Percentiles rank a stretch among this genome's conserved stretches.
Evolutionary conservation across 2,888 invertebrate genomes (phyloP).

Genomic region (Andrena bucephala): DNA sequence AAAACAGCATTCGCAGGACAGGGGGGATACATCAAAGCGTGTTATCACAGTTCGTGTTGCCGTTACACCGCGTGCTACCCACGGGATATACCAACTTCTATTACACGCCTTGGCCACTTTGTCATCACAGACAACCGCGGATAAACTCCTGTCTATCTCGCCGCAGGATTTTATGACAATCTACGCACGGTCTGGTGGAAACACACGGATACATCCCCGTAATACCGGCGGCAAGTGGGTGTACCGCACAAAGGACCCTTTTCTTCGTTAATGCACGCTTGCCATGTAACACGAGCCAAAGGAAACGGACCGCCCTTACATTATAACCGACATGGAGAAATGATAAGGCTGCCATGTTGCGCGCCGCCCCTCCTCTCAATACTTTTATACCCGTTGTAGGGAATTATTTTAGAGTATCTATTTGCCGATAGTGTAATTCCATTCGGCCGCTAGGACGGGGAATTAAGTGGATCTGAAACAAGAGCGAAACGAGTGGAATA

Average conservation of each 20-base stretch:
- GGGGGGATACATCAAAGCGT: not conserved
- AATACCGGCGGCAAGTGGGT: not conserved
- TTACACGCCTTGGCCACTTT: constrained; percentile 23
- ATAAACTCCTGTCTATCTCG: constrained; percentile 7
- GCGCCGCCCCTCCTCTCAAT: not conserved
- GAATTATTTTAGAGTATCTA: not conserved
- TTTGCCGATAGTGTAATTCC: constrained; percentile 6
- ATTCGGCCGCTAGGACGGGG: not conserved
- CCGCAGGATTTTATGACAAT: constrained; percentile 20
- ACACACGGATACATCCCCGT: constrained; percentile 7
- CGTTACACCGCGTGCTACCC: not conserved
- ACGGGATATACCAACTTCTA: constrained; percentile 14
- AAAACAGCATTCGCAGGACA: not conserved
- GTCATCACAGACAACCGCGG: constrained; percentile 27
- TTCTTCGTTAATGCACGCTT: constrained; percentile 21
- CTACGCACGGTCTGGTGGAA: not conserved
- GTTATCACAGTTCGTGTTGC: constrained; percentile 30
- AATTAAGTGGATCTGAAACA: constrained; percentile 22
- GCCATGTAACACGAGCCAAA: not conserved
- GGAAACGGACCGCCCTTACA: not conserved
- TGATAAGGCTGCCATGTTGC: not conserved
- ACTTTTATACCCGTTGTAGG: not conserved
- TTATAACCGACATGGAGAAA: not conserved
- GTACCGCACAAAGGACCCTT: constrained; percentile 6
- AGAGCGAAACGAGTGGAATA: constrained; percentile 16